phyloP scores from a whole-genome alignment of 2,797 vertebrate species.

The Gadopsis marmoratus region DNA sequence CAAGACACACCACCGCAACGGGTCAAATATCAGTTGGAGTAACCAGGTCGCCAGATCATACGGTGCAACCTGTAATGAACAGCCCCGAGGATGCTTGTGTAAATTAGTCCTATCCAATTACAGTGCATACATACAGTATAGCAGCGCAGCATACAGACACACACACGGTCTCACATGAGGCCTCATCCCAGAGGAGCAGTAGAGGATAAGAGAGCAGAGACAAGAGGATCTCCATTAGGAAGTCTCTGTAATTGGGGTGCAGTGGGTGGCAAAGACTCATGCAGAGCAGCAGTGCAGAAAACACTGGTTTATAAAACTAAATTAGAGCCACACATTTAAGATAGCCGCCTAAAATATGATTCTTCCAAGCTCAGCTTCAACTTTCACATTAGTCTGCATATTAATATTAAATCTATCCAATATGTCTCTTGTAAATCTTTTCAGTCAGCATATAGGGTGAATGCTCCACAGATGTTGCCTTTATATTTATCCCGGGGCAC shows the following conservation, averaged over 20 bases:
- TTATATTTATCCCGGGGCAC: constrained; percentile 41
- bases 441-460: constrained; percentile 12
- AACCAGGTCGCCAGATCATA: constrained; percentile 41
- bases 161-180: constrained; percentile 13
- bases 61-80: constrained; percentile 43
- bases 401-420: constrained; percentile 7
- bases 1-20: constrained; percentile 34
- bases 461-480: constrained; percentile 64
- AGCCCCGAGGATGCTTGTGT: constrained; percentile 25
- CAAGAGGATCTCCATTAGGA: constrained; percentile 81
- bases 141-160: constrained; percentile 26
- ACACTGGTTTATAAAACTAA: constrained; percentile 28
- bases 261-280: constrained; percentile 43
- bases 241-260: constrained; percentile 71
- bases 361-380: neutral
- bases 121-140: constrained; percentile 29
- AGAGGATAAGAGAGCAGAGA: constrained; percentile 66
- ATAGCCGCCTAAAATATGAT: neutral
- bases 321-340: constrained; percentile 13
- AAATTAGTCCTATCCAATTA: constrained; percentile 52
- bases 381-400: constrained; percentile 12
- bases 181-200: constrained; percentile 55
- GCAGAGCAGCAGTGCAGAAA: constrained; percentile 42
- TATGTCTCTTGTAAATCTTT: constrained; percentile 36
- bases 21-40: constrained; percentile 54